phyloP scores from a whole-genome alignment of 1,140 invertebrate species.

The Caerostris extrusa region DNA sequence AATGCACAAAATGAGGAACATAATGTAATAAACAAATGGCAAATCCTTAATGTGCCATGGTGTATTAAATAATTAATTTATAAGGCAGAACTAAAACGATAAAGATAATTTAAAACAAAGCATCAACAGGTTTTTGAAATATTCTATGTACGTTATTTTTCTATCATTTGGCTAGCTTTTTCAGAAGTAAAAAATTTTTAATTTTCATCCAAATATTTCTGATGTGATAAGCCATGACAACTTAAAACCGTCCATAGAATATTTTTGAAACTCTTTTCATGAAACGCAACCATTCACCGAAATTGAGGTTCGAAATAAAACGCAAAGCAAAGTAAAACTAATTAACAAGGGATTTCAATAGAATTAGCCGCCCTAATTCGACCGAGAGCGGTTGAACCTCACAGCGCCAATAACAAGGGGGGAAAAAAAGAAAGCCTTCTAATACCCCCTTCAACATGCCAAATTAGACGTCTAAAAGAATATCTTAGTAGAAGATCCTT shows the following conservation, averaged over 20 bases:
- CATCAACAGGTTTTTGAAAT: too few species aligned
- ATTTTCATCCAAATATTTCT: too few species aligned
- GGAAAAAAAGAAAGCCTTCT: not conserved
- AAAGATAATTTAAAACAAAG: too few species aligned
- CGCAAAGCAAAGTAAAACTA: slow-evolving; percentile 14
- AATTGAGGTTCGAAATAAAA: not conserved
- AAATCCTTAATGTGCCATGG: too few species aligned
- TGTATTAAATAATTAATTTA: too few species aligned
- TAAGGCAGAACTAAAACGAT: too few species aligned
- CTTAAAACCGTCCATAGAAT: not conserved
- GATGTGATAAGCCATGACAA: not conserved
- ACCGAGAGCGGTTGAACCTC: not conserved
- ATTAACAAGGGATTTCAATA: slow-evolving; percentile 59
- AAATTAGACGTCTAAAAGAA: slow-evolving; percentile 71
- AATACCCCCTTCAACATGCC: slow-evolving; percentile 12
- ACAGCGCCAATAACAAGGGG: slow-evolving; percentile 47
- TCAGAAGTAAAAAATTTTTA: too few species aligned
- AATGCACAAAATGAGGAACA: too few species aligned
- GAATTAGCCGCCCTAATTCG: slow-evolving; percentile 50
- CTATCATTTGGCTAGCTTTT: too few species aligned
- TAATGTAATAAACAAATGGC: too few species aligned
- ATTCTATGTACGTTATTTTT: too few species aligned
- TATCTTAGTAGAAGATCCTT: slow-evolving; percentile 9
- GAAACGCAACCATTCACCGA: not conserved
- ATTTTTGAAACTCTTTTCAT: not conserved